Evolutionary conservation across 2,888 invertebrate species (phyloP), one percentile per base, ranked within the genome.

Genomic region (Magallana nippona): DNA sequence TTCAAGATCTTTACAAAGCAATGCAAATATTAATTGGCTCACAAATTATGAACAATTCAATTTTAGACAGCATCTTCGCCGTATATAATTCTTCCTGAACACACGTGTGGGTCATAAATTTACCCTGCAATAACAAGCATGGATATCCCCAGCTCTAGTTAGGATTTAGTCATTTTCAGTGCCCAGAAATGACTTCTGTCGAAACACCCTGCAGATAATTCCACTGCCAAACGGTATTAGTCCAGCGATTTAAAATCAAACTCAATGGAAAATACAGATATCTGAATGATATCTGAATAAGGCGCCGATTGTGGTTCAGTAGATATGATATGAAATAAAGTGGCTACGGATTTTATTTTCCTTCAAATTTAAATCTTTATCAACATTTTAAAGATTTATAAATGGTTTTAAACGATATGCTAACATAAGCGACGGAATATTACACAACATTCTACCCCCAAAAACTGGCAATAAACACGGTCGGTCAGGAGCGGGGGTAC

Each of bases 331-430:
- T 55, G 55, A 13, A 55, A 55, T 82, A 82, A 82, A 71, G 71
- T 71, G 71, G 82, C 55, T 82, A 10, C 17, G 71, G 82, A 71
- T 63, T 82, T 82, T 82, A 71, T 56, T 71, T 22, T 82, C 55
- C 82, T 82, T 71, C 82, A 82, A 82, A 82, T 82, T 82, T 82
- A 82, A 82, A 82, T 44, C 82, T 63, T 71, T 82, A 82, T 82
- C 82, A 63, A 63, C 60, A 82, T 82, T 71, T 71, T 58, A 71
- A 71, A 82, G 82, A 82, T 82, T 82, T 82, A 82, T 71, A 71
- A 82, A 82, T 82, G 82, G 79, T 56, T 79, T 79, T 79, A 57
- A 71, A 71, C 71, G 71, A 71, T 71, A 71, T 71, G 71, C 71
- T 71, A 71, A 71, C 71, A 71, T 32, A 71, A 71, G 71, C 71